Percentiles rank a stretch among this genome's conserved stretches.
These are phyloP conservation scores for Mus minutoides DNA, from an alignment of 2,797 vertebrate genomes.

Conservation along the genomic window DNA sequence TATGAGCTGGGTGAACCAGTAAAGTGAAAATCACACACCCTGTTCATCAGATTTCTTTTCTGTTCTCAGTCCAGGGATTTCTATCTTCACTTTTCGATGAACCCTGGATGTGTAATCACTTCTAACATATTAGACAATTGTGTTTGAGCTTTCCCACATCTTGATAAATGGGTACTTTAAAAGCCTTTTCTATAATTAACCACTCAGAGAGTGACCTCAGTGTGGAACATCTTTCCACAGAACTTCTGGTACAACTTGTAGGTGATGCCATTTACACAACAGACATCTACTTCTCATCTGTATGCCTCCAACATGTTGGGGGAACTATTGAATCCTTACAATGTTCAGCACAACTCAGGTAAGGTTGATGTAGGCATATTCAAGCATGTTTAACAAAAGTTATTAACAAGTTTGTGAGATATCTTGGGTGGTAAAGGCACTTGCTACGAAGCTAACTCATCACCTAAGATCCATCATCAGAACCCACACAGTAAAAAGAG, in stretches of 20 bases:
- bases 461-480: too few relatives aligned
- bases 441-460: not conserved
- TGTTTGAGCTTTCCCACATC: not conserved
- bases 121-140: not conserved
- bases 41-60: not conserved
- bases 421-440: not conserved
- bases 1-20: not conserved
- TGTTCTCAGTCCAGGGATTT: not conserved
- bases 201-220: not conserved
- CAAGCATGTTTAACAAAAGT: not conserved
- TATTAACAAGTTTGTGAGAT: not conserved
- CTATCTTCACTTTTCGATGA: not conserved
- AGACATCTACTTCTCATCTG: not conserved
- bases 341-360: not conserved
- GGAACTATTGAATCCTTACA: not conserved
- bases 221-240: not conserved
- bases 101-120: not conserved
- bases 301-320: not conserved
- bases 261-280: not conserved
- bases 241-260: not conserved
- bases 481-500: not conserved
- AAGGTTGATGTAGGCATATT: slow-evolving; percentile 13
- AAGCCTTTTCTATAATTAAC: not conserved
- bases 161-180: not conserved
- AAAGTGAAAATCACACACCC: not conserved